phyloP scores from a whole-genome alignment of 2,888 invertebrate genomes.

The Tupiocoris notatus region DNA sequence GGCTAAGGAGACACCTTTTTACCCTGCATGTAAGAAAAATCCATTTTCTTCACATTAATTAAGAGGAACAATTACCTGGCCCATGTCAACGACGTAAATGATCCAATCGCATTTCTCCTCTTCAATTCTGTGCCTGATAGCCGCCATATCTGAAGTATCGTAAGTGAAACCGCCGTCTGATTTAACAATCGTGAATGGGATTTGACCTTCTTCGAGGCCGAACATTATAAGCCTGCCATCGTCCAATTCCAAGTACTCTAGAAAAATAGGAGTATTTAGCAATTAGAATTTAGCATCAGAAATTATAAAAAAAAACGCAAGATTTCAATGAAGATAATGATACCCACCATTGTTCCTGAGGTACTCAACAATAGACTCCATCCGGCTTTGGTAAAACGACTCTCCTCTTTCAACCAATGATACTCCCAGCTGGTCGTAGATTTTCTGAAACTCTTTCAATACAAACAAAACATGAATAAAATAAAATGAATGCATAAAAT shows the following conservation, averaged over 20 bases:
- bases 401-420: constrained; percentile 83
- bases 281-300: background rate
- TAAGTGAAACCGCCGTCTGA: constrained; percentile 96
- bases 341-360: constrained; percentile 63
- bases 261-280: constrained; percentile 19
- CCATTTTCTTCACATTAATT: too few species aligned
- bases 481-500: too few species aligned
- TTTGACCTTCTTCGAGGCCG: constrained; percentile 65
- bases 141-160: constrained; percentile 96
- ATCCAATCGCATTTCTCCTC: constrained; percentile 87
- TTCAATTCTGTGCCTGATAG: constrained; percentile 76
- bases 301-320: background rate
- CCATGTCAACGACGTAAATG: constrained; percentile 91
- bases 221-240: constrained; percentile 84
- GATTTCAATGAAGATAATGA: too few species aligned
- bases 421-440: constrained; percentile 83
- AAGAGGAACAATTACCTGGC: constrained; percentile 76
- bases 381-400: constrained; percentile 92
- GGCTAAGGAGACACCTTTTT: too few species aligned
- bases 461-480: too few species aligned
- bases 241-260: constrained; percentile 69
- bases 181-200: constrained; percentile 93
- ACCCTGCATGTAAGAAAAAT: too few species aligned
- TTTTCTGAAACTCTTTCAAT: constrained; percentile 87
- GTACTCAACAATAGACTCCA: constrained; percentile 75